phyloP scores from a whole-genome alignment of 2,888 invertebrate species.

The Marronus borbonicus region DNA sequence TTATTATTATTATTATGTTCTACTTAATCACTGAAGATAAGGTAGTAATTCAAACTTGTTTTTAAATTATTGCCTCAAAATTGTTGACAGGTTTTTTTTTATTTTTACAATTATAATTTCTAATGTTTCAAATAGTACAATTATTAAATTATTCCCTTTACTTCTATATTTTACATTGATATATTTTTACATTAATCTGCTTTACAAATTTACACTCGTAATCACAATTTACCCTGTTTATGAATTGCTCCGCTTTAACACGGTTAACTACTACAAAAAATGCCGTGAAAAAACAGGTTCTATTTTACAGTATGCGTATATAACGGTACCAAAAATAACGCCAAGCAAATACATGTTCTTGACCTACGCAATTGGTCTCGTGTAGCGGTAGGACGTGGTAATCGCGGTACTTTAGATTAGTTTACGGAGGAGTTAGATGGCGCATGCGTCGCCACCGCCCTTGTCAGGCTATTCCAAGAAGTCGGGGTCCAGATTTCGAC shows the following conservation, averaged over 20 bases:
- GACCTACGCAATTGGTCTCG: slow-evolving; percentile 49
- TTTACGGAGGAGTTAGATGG: slow-evolving; percentile 30
- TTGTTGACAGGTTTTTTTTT: too few relatives aligned
- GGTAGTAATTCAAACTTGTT: too few relatives aligned
- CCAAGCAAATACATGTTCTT: slow-evolving; percentile 30
- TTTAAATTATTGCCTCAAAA: too few relatives aligned
- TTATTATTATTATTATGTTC: too few relatives aligned
- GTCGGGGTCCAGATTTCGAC: slow-evolving; percentile 53
- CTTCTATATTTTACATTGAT: too few relatives aligned
- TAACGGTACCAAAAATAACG: slow-evolving; percentile 48
- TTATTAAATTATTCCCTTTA: too few relatives aligned
- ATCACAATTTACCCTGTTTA: neutral
- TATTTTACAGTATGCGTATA: slow-evolving; percentile 25
- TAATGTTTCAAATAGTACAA: too few relatives aligned
- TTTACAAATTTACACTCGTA: neutral
- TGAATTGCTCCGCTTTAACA: neutral
- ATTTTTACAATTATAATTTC: too few relatives aligned
- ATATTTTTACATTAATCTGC: too few relatives aligned
- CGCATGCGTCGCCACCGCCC: slow-evolving; percentile 57
- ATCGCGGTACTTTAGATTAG: slow-evolving; percentile 28
- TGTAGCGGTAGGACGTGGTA: slow-evolving; percentile 46
- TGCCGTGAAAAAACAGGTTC: slow-evolving; percentile 21
- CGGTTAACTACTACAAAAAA: slow-evolving; percentile 3
- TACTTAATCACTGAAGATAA: too few relatives aligned
- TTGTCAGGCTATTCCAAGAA: slow-evolving; percentile 54